A percentile compares a stretch with the other conserved stretches of the same genome.
Conservation (phyloP, 2,113 vertebrate genomes). For the Serinus canaria region DNA sequence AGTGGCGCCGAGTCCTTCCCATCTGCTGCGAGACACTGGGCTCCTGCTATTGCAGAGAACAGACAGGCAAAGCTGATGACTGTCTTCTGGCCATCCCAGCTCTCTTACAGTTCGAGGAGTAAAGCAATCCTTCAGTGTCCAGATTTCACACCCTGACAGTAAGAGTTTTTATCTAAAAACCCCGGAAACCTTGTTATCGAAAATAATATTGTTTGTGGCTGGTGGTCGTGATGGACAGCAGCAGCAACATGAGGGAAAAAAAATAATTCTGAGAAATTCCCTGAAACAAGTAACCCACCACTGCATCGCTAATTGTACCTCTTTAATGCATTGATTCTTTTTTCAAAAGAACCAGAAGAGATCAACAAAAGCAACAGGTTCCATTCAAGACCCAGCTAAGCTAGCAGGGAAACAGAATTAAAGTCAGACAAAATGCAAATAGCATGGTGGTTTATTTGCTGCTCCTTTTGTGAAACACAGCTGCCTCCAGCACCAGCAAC, state of each 20-base stretch:
- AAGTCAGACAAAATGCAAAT: background rate
- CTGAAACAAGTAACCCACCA: background rate
- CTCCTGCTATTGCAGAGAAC: background rate
- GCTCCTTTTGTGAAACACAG: background rate
- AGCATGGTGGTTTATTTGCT: background rate
- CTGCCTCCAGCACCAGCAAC: background rate
- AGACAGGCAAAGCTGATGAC: background rate
- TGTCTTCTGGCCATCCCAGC: background rate
- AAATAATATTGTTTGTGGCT: background rate
- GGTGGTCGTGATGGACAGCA: background rate
- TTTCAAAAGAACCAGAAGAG: background rate
- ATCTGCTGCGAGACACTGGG: rapidly evolving
- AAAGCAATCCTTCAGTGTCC: background rate
- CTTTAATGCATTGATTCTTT: background rate
- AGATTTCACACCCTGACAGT: background rate
- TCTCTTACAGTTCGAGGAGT: background rate
- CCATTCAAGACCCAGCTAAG: background rate
- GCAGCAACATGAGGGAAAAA: background rate
- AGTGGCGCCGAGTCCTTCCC: background rate
- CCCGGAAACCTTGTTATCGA: background rate
- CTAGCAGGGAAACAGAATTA: background rate
- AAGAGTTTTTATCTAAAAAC: background rate
- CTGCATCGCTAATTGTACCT: background rate
- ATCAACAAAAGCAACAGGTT: background rate
- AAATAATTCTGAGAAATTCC: background rate